These are phyloP conservation scores for Berghia stephanieae DNA, from an alignment of 1,140 invertebrate genomes.

Conservation along the genomic window DNA sequence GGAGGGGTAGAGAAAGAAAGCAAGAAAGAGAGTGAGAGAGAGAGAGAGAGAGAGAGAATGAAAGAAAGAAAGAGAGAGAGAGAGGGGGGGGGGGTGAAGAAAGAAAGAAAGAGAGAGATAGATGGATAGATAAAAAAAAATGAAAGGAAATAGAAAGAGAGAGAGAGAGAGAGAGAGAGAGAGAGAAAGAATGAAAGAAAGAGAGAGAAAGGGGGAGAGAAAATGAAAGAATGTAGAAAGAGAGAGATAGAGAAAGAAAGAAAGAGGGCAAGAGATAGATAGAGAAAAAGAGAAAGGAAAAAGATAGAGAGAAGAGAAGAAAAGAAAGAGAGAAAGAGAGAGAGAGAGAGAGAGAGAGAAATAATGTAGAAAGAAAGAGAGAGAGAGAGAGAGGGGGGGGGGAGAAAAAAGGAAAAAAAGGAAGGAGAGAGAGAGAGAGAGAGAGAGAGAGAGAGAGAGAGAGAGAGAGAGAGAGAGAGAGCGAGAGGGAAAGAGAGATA, in stretches of 20 bases:
- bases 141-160: not conserved
- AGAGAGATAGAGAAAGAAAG: not conserved
- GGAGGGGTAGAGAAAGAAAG: not conserved
- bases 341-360: not conserved
- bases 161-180: not conserved
- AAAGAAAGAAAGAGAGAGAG: not conserved
- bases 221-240: too few species aligned
- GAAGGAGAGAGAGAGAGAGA: not conserved
- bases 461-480: not conserved
- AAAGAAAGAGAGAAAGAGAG: not conserved
- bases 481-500: not conserved
- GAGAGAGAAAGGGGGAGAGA: not conserved
- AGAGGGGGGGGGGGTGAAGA: not conserved
- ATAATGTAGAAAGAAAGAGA: too few species aligned
- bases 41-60: not conserved
- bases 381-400: not conserved
- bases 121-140: too few species aligned
- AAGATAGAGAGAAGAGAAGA: not conserved
- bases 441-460: constrained; percentile 13
- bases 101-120: not conserved
- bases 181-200: too few species aligned
- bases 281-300: not conserved
- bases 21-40: not conserved
- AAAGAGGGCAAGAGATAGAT: not conserved
- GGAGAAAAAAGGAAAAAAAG: not conserved